Conservation (phyloP, 2,888 invertebrate genomes). For the Escarpia spicata region DNA sequence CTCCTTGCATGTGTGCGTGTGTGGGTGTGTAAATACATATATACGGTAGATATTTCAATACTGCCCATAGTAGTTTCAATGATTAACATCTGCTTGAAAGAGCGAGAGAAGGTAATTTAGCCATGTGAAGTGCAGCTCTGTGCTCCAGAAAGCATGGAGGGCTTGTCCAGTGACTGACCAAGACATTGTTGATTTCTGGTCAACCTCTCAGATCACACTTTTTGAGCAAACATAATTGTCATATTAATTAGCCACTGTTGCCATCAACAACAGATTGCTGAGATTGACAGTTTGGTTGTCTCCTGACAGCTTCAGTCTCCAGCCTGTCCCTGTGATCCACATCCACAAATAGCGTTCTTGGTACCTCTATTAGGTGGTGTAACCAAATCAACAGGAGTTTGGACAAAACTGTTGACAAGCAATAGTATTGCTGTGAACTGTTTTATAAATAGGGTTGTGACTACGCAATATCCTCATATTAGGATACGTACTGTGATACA, state of each 20-base stretch:
- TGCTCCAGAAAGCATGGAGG: no score
- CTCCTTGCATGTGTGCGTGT: no score
- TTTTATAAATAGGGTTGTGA: no score
- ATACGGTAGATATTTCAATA: background rate
- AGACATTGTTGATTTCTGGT: no score
- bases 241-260: background rate
- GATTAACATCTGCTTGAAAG: background rate
- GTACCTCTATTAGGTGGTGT: no score
- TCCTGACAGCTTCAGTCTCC: background rate
- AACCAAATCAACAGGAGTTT: no score
- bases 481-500: no score
- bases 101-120: background rate
- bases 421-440: background rate
- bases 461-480: no score
- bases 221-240: no score
- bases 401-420: background rate
- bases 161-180: no score
- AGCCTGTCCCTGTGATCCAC: background rate
- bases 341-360: no score
- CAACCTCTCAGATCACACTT: no score
- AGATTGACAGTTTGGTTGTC: background rate
- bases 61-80: background rate
- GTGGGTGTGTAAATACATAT: background rate
- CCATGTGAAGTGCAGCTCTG: background rate
- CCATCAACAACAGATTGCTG: background rate